Conservation (phyloP, 2,888 invertebrate species). For the Nymphalis polychloros region DNA sequence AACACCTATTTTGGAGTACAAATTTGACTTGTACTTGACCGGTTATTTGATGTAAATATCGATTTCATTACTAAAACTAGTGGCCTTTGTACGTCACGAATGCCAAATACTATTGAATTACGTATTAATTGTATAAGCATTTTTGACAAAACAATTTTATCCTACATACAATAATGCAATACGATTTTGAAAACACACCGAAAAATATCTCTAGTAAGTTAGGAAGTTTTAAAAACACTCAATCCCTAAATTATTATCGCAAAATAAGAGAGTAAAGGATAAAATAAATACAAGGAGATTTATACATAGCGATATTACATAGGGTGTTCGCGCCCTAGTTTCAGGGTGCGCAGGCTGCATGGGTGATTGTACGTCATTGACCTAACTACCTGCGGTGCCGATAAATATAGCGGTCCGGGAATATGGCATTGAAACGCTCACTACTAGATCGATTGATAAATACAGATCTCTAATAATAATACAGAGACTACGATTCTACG, state of each 20-base stretch:
- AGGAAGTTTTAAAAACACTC: not conserved
- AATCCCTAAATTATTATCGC: not conserved
- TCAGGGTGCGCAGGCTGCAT: conserved; percentile 62
- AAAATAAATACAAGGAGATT: conserved; percentile 27
- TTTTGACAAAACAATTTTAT: not conserved
- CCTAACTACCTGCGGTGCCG: conserved; percentile 62
- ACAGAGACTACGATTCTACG: conserved; percentile 11
- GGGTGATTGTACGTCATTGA: conserved; percentile 75
- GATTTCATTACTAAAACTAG: conserved; percentile 14
- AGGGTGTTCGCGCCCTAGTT: conserved; percentile 67
- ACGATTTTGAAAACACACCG: not conserved
- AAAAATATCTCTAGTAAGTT: not conserved
- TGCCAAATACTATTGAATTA: conserved; percentile 9
- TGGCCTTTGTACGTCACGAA: conserved; percentile 11
- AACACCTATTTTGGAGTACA: conserved; percentile 11
- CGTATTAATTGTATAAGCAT: not conserved
- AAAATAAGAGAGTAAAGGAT: conserved; percentile 25
- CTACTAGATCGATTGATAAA: conserved; percentile 33
- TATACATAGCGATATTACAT: conserved; percentile 37
- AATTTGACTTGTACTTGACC: conserved; percentile 13
- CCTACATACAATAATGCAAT: not conserved
- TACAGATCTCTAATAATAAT: conserved; percentile 16
- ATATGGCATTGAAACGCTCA: conserved; percentile 69
- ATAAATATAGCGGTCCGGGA: conserved; percentile 67
- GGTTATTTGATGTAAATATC: conserved; percentile 9